These are phyloP conservation scores for Musca vetustissima DNA, from an alignment of 1,140 invertebrate genomes.

Conservation along the genomic window DNA sequence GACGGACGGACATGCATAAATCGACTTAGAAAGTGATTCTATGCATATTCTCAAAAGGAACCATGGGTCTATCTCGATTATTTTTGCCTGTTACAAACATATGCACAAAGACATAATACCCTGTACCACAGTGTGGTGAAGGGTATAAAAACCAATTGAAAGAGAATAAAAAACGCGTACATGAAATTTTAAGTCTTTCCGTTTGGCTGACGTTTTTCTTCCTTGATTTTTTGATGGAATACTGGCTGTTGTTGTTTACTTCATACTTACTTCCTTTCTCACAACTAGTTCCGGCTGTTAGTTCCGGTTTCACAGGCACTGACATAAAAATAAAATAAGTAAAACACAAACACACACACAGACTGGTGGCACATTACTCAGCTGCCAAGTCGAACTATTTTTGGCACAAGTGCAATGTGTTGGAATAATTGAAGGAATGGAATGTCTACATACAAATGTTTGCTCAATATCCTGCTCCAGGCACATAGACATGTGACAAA, in stretches of 20 bases:
- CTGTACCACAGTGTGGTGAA: no score
- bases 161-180: no score
- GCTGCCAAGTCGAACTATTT: constrained; percentile 5
- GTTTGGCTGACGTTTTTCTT: no score
- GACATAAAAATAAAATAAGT: background rate
- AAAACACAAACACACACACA: background rate
- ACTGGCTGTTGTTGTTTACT: background rate
- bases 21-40: no score
- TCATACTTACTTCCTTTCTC: constrained; percentile 16
- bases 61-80: no score
- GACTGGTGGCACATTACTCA: background rate
- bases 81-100: no score
- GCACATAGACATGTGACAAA: constrained; percentile 13
- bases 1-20: background rate
- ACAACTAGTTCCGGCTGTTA: constrained; percentile 16
- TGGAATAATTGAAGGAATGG: background rate
- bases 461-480: no score
- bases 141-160: no score
- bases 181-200: no score
- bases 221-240: background rate
- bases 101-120: no score
- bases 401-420: constrained; percentile 15
- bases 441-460: background rate
- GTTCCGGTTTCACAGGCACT: constrained; percentile 10
- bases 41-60: no score